Evolutionary conservation across 2,888 invertebrate genomes (phyloP).

Genomic region (Microctonus brassicae): DNA sequence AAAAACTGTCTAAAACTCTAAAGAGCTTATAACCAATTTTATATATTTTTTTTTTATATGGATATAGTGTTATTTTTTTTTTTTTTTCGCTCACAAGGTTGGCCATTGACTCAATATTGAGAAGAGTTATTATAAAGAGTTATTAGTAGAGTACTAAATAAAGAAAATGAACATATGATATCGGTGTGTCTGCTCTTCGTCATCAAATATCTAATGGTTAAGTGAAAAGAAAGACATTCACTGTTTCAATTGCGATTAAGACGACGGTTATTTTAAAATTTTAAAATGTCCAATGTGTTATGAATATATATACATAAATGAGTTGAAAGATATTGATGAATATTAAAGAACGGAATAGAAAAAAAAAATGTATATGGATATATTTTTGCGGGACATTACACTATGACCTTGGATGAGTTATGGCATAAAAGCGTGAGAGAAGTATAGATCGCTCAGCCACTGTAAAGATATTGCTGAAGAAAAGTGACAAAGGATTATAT

Average conservation of each 20-base stretch:
- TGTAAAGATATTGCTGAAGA: neutral
- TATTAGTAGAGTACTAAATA: neutral
- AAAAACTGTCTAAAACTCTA: neutral
- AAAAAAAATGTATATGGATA: too few species aligned
- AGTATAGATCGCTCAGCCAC: too few species aligned
- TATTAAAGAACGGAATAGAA: too few species aligned
- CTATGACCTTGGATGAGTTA: neutral
- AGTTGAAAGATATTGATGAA: neutral
- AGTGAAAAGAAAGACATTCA: slow-evolving; percentile 36
- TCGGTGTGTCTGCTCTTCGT: slow-evolving; percentile 27
- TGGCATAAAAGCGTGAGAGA: neutral
- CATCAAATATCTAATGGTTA: slow-evolving; percentile 5
- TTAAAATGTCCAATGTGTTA: neutral
- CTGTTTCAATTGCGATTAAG: slow-evolving; percentile 29
- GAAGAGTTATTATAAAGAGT: neutral
- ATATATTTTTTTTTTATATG: neutral
- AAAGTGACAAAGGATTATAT: neutral
- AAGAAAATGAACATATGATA: slow-evolving; percentile 6
- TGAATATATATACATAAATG: neutral
- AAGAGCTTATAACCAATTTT: neutral
- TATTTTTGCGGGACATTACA: neutral
- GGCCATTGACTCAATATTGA: neutral
- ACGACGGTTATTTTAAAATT: neutral
- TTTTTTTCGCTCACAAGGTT: neutral
- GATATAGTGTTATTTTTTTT: neutral